Percentiles rank a stretch among this genome's conserved stretches.
Evolutionary conservation across 2,797 vertebrate genomes (phyloP).

Genomic region (Pteronotus mesoamericanus): DNA sequence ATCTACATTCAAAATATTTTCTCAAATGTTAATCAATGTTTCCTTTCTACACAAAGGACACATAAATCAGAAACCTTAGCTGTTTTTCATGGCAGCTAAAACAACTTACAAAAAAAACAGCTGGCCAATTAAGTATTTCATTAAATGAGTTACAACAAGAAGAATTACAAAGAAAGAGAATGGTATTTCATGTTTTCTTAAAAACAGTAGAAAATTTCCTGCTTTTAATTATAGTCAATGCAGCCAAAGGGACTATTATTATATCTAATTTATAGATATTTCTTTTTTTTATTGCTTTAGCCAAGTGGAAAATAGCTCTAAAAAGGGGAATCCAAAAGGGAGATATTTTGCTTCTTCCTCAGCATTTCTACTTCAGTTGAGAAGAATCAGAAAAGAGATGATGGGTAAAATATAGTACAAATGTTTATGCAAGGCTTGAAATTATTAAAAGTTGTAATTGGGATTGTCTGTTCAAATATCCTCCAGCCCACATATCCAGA

Average conservation of each 20-base stretch:
- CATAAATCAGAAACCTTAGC: not conserved
- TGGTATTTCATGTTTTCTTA: not conserved
- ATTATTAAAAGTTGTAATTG: slow-evolving; percentile 7
- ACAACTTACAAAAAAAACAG: not conserved
- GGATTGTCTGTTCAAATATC: slow-evolving; percentile 23
- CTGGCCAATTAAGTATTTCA: not conserved
- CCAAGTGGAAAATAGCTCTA: not conserved
- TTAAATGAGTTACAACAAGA: not conserved
- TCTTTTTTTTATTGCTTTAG: not conserved
- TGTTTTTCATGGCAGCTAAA: not conserved
- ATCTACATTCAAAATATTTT: not conserved
- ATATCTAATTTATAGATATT: not conserved
- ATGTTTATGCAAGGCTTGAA: not conserved
- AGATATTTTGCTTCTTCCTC: not conserved
- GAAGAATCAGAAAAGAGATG: not conserved
- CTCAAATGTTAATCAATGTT: not conserved
- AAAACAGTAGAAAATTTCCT: not conserved
- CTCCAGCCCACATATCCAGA: not conserved
- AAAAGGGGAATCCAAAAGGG: not conserved
- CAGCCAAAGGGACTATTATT: not conserved
- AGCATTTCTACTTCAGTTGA: not conserved
- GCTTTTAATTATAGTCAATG: not conserved
- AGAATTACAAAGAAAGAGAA: not conserved
- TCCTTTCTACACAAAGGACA: not conserved
- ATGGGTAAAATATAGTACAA: not conserved